Conservation (phyloP, 2,797 vertebrate species). For the Squalus acanthias region DNA sequence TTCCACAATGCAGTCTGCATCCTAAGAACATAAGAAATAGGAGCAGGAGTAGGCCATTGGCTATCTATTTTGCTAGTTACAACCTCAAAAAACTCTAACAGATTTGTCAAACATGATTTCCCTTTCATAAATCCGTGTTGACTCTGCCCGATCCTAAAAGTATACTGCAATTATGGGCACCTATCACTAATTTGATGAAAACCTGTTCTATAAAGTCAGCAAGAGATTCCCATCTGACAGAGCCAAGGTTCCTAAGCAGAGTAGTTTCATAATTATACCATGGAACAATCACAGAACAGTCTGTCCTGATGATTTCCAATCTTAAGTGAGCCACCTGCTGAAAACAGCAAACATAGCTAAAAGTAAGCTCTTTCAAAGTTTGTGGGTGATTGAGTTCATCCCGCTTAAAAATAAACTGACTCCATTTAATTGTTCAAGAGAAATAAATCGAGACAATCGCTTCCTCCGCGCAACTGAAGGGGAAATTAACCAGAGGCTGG, state of each 20-base stretch:
- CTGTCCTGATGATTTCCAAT: background rate
- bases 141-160: background rate
- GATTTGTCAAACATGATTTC: no score
- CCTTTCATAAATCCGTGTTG: no score
- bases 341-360: background rate
- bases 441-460: background rate
- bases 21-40: no score
- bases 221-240: background rate
- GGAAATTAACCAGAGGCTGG: background rate
- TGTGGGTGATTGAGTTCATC: background rate
- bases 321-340: conserved; percentile 12
- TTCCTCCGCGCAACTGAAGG: background rate
- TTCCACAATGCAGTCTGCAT: background rate
- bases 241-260: background rate
- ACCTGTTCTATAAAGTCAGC: background rate
- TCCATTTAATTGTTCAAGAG: background rate
- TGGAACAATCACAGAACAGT: background rate
- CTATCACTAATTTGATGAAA: background rate
- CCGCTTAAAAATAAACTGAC: background rate
- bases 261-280: background rate
- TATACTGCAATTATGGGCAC: background rate
- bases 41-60: no score
- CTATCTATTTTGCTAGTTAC: no score
- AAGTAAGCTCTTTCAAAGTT: background rate
- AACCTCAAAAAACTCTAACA: no score